Evolutionary conservation across 2,888 invertebrate genomes (phyloP), one percentile per base, ranked within the genome.

Genomic region (Philereme vetulata): DNA sequence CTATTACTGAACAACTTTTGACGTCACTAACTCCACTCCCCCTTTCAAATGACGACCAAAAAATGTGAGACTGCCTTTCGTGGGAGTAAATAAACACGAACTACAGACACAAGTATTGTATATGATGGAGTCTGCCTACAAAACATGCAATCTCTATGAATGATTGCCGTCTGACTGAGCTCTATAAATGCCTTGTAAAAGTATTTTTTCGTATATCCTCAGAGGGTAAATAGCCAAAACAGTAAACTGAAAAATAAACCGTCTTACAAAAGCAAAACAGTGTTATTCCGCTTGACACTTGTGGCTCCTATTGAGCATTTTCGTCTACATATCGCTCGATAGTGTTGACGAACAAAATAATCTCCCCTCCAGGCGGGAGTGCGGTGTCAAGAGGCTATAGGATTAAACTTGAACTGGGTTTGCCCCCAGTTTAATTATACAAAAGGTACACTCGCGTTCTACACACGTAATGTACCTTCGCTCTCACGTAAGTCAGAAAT

Each of bases 351-450:
- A 87, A 90, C 89, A 88, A 89, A 90, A 92, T 91, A 91, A 90
- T 86, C 89, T 88, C 84, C 87, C 87, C 86, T 81, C 36, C 75
- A 80, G 76, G 82, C 77, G 82, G 82, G 82, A 84, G 88, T 82
- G 87, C 81, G 88, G 88, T 89, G 90, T 92, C 91, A 92, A 91
- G 90, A 90, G 90, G 91, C 89, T 90, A 89, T 87, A 89, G 89
- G 90, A 92, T 91, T 91, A 90, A 90, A 91, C 90, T 90, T 88
- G 88, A 89, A 91, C 89, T 87, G 84, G 88, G 87, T 89, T 89
- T 86, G 84, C 85, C 89, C 85, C 81, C 86, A 88, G 86, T 89
- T 90, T 89, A 91, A 90, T 91, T 90, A 90, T 89, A 90, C 90
- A 89, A 89, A 90, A 90, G 86, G 89, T 88, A 87, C 84, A 83